Base-by-base conservation (phyloP, 1,140 invertebrate genomes). In the Procambarus clarkii region DNA sequence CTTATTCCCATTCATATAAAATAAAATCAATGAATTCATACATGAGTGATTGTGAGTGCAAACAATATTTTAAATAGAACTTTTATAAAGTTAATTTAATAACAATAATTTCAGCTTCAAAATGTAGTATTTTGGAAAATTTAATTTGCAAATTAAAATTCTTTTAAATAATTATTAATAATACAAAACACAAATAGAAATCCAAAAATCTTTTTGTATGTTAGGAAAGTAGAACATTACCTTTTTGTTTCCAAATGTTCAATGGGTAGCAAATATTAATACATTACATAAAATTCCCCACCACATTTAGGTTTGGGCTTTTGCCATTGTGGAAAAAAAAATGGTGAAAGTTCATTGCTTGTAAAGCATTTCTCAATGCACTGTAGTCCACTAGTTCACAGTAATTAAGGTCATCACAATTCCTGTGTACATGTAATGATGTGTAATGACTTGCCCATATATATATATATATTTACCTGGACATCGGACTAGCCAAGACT, bases 1-100 rank as follows among this genome's bases (percentile, higher is more conserved):
- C 45, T 82, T 44, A 24, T 86, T 74, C 21, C 69, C 48, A 71
- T 76, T 48, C 78, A 48, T 60, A 46, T 54, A 82, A 71, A 50
- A 34, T 58, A 64, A 80, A 81, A 46, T n/a, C 21, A 71, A 11
- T 18, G 15, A 50, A 9, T 71, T 48, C 48, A 54, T 50, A 54
- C 69, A 50, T 74, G 69, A 50, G 24, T 77, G 69, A 34, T 71
- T 71, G 84, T 86, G 71, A n/a, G 83, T 50, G n/a, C 48, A 74
- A 64, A 48, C 64, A 71, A 45, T 71, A 71, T 21, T 54, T 71
- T 46, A 76, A 11, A 71, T 8, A 50, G 48, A n/a, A 60, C 50
- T 82, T 45, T 82, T 24, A 60, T 46, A 54, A n/a, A 48, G 4
- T 54, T 44, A 78, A 34, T 34, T 34, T 34, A 34, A 34, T 34